These are phyloP conservation scores for Chlorocebus sabaeus DNA, from an alignment of 2,113 vertebrate species.

Conservation along the genomic window DNA sequence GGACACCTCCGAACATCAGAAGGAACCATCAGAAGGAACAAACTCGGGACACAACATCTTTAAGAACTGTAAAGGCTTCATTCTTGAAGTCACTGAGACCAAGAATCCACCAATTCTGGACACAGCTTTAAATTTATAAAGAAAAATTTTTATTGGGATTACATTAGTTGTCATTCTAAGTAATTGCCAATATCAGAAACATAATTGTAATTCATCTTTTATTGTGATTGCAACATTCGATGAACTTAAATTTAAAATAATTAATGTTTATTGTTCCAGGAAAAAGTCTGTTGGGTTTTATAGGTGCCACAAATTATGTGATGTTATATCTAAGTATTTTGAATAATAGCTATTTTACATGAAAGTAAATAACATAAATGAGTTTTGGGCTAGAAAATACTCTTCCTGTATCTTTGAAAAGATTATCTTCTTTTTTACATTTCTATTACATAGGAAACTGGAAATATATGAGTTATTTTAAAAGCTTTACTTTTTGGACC, in stretches of 20 bases:
- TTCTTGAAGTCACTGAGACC: too few relatives aligned
- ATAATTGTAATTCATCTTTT: neutral
- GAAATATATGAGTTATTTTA: neutral
- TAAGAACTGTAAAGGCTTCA: too few relatives aligned
- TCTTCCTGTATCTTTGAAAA: neutral
- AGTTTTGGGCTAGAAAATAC: neutral
- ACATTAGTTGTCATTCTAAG: neutral
- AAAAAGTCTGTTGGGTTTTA: neutral
- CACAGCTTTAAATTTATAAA: neutral
- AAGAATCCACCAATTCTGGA: too few relatives aligned
- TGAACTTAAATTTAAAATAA: neutral
- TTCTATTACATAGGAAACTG: neutral
- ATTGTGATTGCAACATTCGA: neutral
- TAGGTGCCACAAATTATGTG: neutral
- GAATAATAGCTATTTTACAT: neutral
- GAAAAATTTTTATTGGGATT: neutral
- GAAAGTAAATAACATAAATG: neutral
- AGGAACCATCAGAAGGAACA: too few relatives aligned
- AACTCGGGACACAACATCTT: too few relatives aligned
- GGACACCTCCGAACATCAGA: too few relatives aligned
- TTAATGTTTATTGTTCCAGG: neutral
- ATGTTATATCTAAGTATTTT: neutral
- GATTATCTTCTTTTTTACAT: neutral
- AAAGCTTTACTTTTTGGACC: neutral
- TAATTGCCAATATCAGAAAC: neutral